phyloP scores from a whole-genome alignment of 2,113 vertebrate species.

The Cavia porcellus region DNA sequence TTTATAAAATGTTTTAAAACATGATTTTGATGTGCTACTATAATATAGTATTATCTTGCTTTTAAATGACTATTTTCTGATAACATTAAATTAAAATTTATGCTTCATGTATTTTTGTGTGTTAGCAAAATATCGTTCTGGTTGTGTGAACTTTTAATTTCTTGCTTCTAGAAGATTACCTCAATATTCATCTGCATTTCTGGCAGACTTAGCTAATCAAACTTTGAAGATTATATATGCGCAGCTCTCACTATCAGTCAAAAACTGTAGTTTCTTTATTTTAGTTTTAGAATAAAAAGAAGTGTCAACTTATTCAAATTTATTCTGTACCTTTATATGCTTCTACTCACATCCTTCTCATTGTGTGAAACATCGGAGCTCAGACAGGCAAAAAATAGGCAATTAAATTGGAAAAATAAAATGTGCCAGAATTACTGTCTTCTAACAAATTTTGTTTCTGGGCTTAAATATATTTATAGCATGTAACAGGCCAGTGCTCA shows the following conservation, averaged over 20 bases:
- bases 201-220: conserved; percentile 28
- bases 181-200: not conserved
- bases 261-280: not conserved
- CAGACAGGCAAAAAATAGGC: not conserved
- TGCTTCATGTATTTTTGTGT: conserved; percentile 7
- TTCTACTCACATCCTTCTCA: not conserved
- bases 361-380: not conserved
- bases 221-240: not conserved
- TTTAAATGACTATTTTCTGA: conserved; percentile 45
- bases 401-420: conserved; percentile 30
- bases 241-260: not conserved
- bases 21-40: not conserved
- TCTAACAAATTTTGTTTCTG: not conserved
- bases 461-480: not conserved
- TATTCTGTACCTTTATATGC: not conserved
- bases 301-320: not conserved
- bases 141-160: conserved; percentile 46
- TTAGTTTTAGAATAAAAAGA: conserved; percentile 50
- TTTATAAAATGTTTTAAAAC: conserved; percentile 45
- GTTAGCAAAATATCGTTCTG: conserved; percentile 27
- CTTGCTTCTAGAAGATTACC: conserved; percentile 50
- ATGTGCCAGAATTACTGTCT: not conserved
- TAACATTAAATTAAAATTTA: conserved; percentile 67
- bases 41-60: conserved; percentile 42
- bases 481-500: not conserved